phyloP scores from a whole-genome alignment of 2,888 invertebrate genomes.

The Mimumesa dahlbomi region DNA sequence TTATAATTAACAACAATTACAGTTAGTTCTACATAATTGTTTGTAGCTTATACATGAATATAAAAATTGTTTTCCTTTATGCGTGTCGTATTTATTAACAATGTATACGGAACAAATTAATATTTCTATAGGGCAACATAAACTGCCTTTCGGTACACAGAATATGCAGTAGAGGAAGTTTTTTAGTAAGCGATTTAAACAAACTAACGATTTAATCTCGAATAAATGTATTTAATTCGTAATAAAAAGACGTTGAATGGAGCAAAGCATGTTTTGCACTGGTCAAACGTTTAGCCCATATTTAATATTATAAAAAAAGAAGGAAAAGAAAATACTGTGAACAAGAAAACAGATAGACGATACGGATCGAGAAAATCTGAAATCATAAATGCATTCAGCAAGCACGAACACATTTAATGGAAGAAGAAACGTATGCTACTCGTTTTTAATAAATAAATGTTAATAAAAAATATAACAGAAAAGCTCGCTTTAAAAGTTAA shows the following conservation, averaged over 20 bases:
- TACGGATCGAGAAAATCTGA: conserved; percentile 14
- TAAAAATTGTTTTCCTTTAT: conserved; percentile 52
- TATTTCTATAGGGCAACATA: too few species aligned
- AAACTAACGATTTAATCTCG: conserved; percentile 36
- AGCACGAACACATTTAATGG: conserved; percentile 14
- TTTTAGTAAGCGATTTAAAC: conserved; percentile 20
- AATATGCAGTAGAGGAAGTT: conserved; percentile 24
- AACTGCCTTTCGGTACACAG: too few species aligned
- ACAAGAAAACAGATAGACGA: conserved; percentile 1
- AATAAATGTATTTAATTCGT: conserved; percentile 8
- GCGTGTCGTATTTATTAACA: conserved; percentile 19
- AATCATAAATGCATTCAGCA: conserved; percentile 35
- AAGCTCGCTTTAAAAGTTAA: background rate
- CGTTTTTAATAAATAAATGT: conserved; percentile 35
- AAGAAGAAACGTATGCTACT: conserved; percentile 13
- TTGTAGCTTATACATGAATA: conserved; percentile 57
- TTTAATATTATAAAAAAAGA: conserved; percentile 21
- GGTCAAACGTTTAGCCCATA: background rate
- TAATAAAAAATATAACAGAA: conserved; percentile 6
- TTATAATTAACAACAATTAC: conserved; percentile 68
- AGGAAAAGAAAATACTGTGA: conserved; percentile 33
- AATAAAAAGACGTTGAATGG: conserved; percentile 7
- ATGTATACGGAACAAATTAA: conserved; percentile 7
- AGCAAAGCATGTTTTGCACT: conserved; percentile 1
- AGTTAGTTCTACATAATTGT: conserved; percentile 57